A percentile compares a stretch with the other conserved stretches of the same genome.
Evolutionary conservation across 2,113 vertebrate species (phyloP).

Genomic region (Ondatra zibethicus): DNA sequence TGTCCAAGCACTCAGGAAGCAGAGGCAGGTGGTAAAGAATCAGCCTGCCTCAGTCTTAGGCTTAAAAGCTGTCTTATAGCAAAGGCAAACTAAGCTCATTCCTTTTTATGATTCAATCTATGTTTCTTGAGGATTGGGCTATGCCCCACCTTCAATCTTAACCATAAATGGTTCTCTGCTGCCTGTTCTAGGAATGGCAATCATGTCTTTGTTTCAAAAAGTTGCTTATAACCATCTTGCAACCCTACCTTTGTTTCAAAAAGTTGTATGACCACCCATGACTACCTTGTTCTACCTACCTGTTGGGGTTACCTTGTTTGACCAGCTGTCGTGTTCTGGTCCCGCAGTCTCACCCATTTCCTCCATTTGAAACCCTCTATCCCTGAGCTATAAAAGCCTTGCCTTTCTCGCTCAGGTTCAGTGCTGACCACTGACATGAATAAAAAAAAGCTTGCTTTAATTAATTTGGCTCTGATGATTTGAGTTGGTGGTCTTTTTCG

Average conservation of each 20-base stretch:
- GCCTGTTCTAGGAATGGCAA: background rate
- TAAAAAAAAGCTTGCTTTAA: background rate
- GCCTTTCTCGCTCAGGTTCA: background rate
- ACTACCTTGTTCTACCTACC: background rate
- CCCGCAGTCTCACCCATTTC: background rate
- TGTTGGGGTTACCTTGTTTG: background rate
- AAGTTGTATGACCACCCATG: background rate
- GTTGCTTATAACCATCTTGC: background rate
- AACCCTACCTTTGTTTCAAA: background rate
- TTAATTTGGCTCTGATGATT: background rate
- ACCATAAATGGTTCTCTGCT: background rate
- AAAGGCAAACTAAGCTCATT: background rate
- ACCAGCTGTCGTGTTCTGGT: background rate
- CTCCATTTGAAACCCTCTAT: background rate
- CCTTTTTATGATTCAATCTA: background rate
- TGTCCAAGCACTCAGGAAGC: background rate
- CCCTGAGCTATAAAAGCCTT: background rate
- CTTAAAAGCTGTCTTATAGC: background rate
- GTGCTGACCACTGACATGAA: background rate
- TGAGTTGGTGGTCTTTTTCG: background rate
- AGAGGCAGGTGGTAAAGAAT: background rate
- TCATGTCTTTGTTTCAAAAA: background rate
- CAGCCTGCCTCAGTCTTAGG: background rate
- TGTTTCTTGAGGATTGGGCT: background rate
- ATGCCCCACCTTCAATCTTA: background rate